These are phyloP conservation scores for Atrichornis clamosus DNA, from an alignment of 2,113 vertebrate species.

Conservation along the genomic window DNA sequence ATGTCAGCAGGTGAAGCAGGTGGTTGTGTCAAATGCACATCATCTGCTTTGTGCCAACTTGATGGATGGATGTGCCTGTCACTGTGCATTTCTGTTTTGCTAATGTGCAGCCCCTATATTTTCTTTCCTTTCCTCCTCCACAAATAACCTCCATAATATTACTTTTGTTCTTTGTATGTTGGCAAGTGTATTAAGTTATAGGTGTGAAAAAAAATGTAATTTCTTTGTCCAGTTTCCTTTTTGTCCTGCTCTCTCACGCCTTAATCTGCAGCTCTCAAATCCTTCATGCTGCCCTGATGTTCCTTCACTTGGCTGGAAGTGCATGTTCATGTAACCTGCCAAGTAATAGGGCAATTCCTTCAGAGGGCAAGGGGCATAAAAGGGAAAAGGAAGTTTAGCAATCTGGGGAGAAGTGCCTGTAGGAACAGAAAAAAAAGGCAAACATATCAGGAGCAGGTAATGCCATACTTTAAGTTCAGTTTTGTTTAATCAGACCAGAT, in stretches of 20 bases:
- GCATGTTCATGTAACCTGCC: neutral
- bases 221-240: neutral
- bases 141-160: neutral
- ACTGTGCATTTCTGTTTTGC: neutral
- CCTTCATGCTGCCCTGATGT: neutral
- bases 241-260: neutral
- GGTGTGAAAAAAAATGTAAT: accelerated
- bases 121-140: neutral
- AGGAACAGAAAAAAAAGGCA: neutral
- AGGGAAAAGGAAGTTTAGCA: neutral
- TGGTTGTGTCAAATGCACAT: neutral
- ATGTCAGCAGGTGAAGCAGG: neutral
- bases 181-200: neutral
- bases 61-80: neutral
- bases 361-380: neutral
- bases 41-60: neutral
- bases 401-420: neutral
- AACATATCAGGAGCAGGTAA: neutral
- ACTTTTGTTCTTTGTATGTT: neutral
- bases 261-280: neutral
- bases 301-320: neutral
- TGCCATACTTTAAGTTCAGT: neutral
- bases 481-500: neutral
- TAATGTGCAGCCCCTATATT: neutral
- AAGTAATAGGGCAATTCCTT: neutral